Conservation (phyloP, 2,113 vertebrate genomes). For the Megaptera novaeangliae region DNA sequence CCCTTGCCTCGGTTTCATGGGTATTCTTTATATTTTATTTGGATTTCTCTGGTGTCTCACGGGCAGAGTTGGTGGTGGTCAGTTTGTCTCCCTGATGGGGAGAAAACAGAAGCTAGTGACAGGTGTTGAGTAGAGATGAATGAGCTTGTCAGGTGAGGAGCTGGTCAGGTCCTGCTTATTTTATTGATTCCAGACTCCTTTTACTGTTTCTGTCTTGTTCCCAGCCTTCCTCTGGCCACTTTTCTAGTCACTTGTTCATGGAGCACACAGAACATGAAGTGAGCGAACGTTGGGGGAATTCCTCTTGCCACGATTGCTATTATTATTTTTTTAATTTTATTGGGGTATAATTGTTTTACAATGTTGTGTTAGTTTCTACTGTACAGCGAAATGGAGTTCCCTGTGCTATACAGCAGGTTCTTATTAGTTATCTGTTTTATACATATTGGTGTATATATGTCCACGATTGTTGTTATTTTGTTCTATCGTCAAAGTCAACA, state of each 20-base stretch:
- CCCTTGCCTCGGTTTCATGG: neutral
- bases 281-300: neutral
- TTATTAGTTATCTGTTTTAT: no score
- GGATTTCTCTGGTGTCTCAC: neutral
- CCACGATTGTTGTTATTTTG: neutral
- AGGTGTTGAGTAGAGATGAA: neutral
- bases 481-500: neutral
- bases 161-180: neutral
- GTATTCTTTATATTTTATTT: neutral
- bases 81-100: neutral
- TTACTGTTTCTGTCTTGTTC: neutral
- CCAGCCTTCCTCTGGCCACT: neutral
- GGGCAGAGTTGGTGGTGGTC: neutral
- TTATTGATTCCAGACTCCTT: neutral
- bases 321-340: no score
- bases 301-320: neutral
- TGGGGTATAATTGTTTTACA: no score
- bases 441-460: no score
- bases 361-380: no score
- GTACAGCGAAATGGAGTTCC: no score
- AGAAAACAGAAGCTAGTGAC: neutral
- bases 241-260: neutral
- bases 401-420: no score
- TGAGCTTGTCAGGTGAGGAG: neutral
- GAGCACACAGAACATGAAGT: conserved; percentile 2